phyloP scores from a whole-genome alignment of 2,888 invertebrate genomes.

The Pristionchus japonicus region DNA sequence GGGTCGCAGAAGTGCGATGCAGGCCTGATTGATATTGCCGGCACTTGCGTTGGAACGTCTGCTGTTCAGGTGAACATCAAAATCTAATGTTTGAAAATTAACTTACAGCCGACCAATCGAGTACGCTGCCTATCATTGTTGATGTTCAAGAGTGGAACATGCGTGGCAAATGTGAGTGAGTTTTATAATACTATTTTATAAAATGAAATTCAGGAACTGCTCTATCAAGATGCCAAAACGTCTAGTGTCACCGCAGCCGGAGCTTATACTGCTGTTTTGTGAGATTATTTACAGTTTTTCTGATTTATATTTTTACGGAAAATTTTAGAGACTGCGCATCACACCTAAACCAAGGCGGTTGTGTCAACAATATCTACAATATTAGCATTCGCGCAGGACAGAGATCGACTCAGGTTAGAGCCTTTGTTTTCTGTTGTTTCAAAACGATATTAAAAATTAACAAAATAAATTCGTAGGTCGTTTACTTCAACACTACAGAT shows the following conservation, averaged over 20 bases:
- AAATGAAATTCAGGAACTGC: neutral
- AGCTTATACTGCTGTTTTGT: neutral
- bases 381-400: no score
- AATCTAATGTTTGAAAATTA: neutral
- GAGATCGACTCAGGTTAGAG: no score
- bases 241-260: neutral
- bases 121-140: neutral
- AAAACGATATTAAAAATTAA: no score
- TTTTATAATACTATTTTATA: neutral
- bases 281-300: no score
- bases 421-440: no score
- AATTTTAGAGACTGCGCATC: no score
- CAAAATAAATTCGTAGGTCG: no score
- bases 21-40: neutral
- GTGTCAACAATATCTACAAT: no score
- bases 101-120: neutral
- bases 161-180: neutral
- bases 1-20: neutral
- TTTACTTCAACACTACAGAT: neutral
- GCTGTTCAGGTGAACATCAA: neutral
- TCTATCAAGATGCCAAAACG: neutral
- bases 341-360: no score
- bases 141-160: neutral
- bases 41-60: neutral
- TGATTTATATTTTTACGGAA: no score